Evolutionary conservation across 2,888 invertebrate species (phyloP), one percentile per base, ranked within the genome.

Genomic region (Metallyticus violacea): DNA sequence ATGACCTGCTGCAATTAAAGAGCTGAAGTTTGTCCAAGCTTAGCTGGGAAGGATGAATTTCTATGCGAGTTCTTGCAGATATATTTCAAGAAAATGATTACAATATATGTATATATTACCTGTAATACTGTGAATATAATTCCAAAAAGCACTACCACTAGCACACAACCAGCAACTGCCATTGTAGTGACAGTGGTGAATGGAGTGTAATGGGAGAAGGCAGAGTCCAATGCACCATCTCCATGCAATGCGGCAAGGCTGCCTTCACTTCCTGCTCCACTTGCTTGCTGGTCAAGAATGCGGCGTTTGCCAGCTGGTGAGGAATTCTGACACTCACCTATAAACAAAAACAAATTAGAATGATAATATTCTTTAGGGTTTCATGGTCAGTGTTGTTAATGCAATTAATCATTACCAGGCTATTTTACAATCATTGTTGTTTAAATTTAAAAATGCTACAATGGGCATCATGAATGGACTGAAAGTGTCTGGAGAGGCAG

Each of bases 241-340:
- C 79, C 85, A 85, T 85, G 86, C 76, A 77, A 62, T 77, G 86
- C 81, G 26, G 82, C 86, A 84, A 85, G 87, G 27, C 40, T 85
- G 26, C 86, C 86, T 89, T 85, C 89, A 88, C 86, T 88, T 88
- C 88, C 89, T 88, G 26, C 89, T 30, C 86, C 87, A 88, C 94
- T 94, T 1, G 95, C 95, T 62, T 62, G 40, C 3, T 62, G 40
- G 40, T 62, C 40, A 9, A 62, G 15, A 88, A 95, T 96, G 88
- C 96, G 93, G 4, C 96, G 93, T 91, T 96, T 96, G 28, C 96
- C 96, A 85, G 95, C 95, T 86, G 95, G 89, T 1, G 95, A 95
- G 15, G 95, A 94, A 91, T 95, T 95, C 90, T 95, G 94, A 90
- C 96, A 96, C 89, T 95, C 95, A 89, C 96, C 96, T 96, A 90